Evolutionary conservation across 2,888 invertebrate genomes (phyloP).

Genomic region (Tipula lateralis): DNA sequence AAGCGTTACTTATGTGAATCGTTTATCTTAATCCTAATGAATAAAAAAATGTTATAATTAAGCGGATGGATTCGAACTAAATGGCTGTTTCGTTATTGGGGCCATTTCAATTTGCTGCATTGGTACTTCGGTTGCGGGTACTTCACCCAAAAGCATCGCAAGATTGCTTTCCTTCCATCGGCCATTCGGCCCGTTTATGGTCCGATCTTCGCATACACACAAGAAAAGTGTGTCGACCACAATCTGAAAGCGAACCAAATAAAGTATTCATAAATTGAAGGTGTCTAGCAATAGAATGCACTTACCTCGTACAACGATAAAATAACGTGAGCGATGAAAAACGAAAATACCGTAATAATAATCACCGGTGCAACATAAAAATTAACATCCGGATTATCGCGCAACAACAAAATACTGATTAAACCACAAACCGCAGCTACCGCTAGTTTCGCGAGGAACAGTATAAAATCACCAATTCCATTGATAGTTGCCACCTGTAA

Average conservation of each 20-base stretch:
- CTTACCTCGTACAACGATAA: constrained; percentile 86
- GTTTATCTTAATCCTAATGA: not conserved
- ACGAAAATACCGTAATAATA: constrained; percentile 77
- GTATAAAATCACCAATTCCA: constrained; percentile 85
- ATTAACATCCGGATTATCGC: constrained; percentile 66
- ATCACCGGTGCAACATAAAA: constrained; percentile 84
- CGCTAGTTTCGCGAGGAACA: constrained; percentile 75
- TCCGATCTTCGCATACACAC: constrained; percentile 90
- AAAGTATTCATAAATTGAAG: not conserved
- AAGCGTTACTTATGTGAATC: not conserved
- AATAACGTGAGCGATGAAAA: constrained; percentile 89
- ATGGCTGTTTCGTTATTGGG: constrained; percentile 49
- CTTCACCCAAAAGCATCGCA: constrained; percentile 54
- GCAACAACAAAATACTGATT: constrained; percentile 70
- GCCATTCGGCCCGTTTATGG: constrained; percentile 70
- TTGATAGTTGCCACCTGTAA: constrained; percentile 88
- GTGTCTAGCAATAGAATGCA: not conserved
- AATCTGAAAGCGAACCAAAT: constrained; percentile 60
- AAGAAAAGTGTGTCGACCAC: constrained; percentile 89
- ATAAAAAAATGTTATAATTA: not conserved
- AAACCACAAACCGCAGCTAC: constrained; percentile 80
- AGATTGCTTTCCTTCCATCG: constrained; percentile 57
- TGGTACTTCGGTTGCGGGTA: constrained; percentile 42
- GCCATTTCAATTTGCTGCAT: constrained; percentile 49
- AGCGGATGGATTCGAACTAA: constrained; percentile 38